Evolutionary conservation across 2,888 invertebrate genomes (phyloP).

Genomic region (Platycheirus albimanus): DNA sequence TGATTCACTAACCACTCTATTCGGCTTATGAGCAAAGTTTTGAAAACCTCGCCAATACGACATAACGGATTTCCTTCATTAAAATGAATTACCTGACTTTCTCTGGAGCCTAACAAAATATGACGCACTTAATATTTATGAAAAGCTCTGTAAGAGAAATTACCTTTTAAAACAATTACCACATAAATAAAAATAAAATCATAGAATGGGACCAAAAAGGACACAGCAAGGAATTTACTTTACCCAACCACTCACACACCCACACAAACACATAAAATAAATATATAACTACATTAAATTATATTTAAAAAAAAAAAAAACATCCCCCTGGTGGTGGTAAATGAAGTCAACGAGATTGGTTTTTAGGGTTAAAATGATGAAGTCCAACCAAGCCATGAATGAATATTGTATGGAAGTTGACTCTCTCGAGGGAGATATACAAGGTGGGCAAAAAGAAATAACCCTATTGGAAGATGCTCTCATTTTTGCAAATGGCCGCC

Average conservation of each 20-base stretch:
- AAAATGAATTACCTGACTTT: background rate
- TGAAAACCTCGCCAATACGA: no score
- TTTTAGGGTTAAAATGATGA: slow-evolving; percentile 26
- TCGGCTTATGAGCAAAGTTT: background rate
- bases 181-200: slow-evolving; percentile 12
- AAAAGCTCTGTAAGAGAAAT: background rate
- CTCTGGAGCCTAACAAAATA: background rate
- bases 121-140: background rate
- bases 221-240: slow-evolving; percentile 26
- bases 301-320: no score
- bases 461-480: no score
- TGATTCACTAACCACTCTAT: background rate
- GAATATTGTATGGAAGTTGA: slow-evolving; percentile 17
- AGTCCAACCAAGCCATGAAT: slow-evolving; percentile 25
- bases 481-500: no score
- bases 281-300: no score
- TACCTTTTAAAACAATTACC: slow-evolving; percentile 21
- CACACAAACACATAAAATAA: slow-evolving; percentile 13
- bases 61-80: background rate
- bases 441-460: no score
- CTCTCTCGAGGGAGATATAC: background rate
- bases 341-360: slow-evolving; percentile 42
- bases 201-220: background rate
- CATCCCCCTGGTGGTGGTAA: no score
- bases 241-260: background rate